Base-by-base conservation (phyloP, 64 coral and sea anemone species). In the Orbicella faveolata region DNA sequence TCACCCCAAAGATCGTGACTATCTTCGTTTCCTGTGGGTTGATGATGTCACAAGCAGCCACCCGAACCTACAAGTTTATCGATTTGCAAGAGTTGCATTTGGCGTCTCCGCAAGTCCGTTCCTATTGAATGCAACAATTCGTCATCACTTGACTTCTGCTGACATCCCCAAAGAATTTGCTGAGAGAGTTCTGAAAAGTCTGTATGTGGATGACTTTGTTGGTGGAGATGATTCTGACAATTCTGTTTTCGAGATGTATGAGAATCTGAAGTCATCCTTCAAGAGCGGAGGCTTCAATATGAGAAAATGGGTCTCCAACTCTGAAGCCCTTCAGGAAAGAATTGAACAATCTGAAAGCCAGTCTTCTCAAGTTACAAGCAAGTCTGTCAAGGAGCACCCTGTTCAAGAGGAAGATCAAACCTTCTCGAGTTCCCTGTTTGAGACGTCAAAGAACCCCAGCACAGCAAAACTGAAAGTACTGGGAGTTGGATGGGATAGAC, bases 221-320 rank as follows among this genome's bases (percentile, higher is more conserved):
- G 13, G 75, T 53, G 76, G 61, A 21, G 37, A 16, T 52, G 75
- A 89, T 48, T 67, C 76, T 53, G 36, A 75, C 34, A 61, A 78
- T 30, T 61, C 54, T 33, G 88, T 79, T 33, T 72, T 89, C 11
- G 76, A 69, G 66, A 66, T 89, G 63, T 63, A 62, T 34, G 78
- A 89, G 76, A 89, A 89, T 70, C 76, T 80, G n/a, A 94, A 94
- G 30, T 84, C 88, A 36, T 69, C 59, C 34, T 73, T 94, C 63
- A 26, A 30, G 14, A 66, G 36, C 59, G 87, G 68, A 41, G 92
- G 92, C 30, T 93, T 93, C 78, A 93, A 93, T 80, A 93, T 92
- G 90, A 63, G 90, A 76, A 92, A 81, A 61, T 87, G 83, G 90
- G 10, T 92, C 73, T 87, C 73, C 55, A 92, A 92, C 75, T 76